Base-by-base conservation (phyloP, 2,888 invertebrate species). In the Thecocarcelia acutangulata region DNA sequence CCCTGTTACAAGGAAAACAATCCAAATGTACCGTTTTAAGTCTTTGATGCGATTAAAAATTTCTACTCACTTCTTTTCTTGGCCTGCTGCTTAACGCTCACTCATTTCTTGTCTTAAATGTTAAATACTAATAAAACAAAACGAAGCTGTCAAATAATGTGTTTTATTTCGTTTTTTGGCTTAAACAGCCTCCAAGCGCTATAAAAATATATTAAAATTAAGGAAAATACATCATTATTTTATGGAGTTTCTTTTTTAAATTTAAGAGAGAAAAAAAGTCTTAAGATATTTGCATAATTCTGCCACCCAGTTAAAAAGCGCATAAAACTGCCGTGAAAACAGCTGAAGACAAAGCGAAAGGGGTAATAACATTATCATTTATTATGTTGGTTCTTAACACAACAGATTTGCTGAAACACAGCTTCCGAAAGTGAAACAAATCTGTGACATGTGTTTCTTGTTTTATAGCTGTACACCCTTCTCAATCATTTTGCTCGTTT, bases 351-450 rank as follows among this genome's bases (percentile, higher is more conserved):
- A 42, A 44, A 54, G 52, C 44, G 42, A 24, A 63, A 56, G 58
- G 66, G 59, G 72, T 59, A 66, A 66, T 66, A 79, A 73, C 66
- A 59, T 52, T 79, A 66, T 79, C 78, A 79, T 79, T 79, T 79
- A 73, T 79, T 79, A 73, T 72, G 37, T 66, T 73, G 21, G 17
- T 50, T 33, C 75, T 75, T 75, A 59, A 33, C 42, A 59, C 50
- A 78, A 87, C 88, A 88, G 87, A 87, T 88, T 87, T 87, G 87
- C 87, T 88, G 87, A 87, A 88, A 88, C 88, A 87, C 88, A 78
- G 88, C 89, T 89, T 89, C 88, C 87, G 88, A 87, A 87, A 87
- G 86, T 85, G 87, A 88, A 89, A 89, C 89, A 89, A 89, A 89
- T 89, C 89, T 89, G 89, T 88, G 88, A 89, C 88, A 89, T 89